Evolutionary conservation across 2,113 vertebrate species (phyloP).

Genomic region (Mastomys coucha): DNA sequence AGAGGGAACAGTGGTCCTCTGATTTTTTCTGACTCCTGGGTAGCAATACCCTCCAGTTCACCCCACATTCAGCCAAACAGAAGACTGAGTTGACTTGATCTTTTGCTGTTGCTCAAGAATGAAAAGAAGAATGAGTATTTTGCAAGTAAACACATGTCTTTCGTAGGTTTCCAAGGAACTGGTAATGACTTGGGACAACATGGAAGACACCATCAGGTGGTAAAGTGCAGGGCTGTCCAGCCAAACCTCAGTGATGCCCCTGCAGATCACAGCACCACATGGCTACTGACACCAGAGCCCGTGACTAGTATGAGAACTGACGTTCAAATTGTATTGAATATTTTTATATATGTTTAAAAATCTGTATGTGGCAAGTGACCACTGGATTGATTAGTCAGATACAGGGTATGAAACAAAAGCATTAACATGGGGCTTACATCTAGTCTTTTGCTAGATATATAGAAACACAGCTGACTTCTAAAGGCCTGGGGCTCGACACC

Average conservation of each 20-base stretch:
- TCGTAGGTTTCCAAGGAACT: neutral
- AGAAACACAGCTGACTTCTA: neutral
- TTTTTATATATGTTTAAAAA: neutral
- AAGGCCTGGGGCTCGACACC: neutral
- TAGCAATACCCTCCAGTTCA: neutral
- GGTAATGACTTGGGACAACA: neutral
- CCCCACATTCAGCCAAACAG: neutral
- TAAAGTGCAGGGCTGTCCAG: rapidly evolving
- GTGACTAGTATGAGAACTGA: neutral
- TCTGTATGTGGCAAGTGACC: neutral
- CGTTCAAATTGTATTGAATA: neutral
- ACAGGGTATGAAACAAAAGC: neutral
- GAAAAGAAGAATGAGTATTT: neutral
- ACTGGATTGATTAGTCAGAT: neutral
- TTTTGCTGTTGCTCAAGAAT: constrained; percentile 18
- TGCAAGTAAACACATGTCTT: neutral
- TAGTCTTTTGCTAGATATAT: neutral
- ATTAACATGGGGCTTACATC: neutral
- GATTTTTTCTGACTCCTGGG: neutral
- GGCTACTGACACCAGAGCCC: neutral
- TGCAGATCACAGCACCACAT: rapidly evolving
- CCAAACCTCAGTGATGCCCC: no score
- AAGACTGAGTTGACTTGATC: neutral
- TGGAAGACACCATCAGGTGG: neutral
- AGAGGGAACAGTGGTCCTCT: neutral